These are phyloP conservation scores for Lagenorhynchus albirostris DNA, from an alignment of 2,113 vertebrate species.

Conservation along the genomic window DNA sequence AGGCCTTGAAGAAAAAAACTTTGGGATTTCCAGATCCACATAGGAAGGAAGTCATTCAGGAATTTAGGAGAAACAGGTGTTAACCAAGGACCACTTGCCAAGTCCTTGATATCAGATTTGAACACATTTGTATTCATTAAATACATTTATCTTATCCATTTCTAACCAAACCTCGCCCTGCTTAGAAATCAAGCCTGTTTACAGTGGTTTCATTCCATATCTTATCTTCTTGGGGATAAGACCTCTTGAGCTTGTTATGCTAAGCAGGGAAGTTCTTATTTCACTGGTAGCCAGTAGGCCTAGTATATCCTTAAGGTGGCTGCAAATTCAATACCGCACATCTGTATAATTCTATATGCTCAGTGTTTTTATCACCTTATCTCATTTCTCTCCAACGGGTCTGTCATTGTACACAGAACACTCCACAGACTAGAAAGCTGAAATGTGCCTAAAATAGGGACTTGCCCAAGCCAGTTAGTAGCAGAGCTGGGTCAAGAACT, in stretches of 20 bases:
- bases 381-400: neutral
- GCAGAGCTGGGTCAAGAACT: neutral
- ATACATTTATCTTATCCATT: neutral
- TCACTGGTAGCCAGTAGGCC: neutral
- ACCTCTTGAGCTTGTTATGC: neutral
- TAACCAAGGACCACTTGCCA: neutral
- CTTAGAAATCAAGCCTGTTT: constrained; percentile 1
- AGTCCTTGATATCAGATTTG: neutral
- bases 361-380: neutral
- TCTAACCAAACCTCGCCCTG: neutral
- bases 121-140: constrained; percentile 19
- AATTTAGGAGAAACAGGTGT: constrained; percentile 5
- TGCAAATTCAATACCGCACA: neutral
- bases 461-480: neutral
- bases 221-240: constrained; percentile 11
- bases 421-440: neutral
- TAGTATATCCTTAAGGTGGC: neutral
- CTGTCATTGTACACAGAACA: neutral
- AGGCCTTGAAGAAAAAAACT: neutral
- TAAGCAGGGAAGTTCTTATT: neutral
- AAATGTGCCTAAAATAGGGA: neutral
- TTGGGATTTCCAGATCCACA: neutral
- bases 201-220: neutral
- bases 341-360: neutral
- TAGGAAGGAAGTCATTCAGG: neutral